Evolutionary conservation across 2,797 vertebrate genomes (phyloP), one percentile per base, ranked within the genome.

Genomic region (Clamator glandarius): DNA sequence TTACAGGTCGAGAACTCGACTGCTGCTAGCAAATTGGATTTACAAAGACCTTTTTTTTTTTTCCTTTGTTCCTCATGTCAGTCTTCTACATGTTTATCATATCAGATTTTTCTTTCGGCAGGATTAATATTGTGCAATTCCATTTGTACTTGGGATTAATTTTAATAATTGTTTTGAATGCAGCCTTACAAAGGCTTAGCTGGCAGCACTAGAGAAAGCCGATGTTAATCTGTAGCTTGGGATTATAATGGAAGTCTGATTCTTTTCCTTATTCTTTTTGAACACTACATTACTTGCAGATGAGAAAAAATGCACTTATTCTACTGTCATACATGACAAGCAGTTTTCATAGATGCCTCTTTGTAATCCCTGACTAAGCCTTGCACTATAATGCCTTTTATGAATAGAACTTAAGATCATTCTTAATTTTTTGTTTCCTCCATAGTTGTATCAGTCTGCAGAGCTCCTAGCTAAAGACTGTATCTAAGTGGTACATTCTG

Each of bases 71-170:
- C 21, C 28, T 79, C 9, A 0, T 69, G 28, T 16, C 76, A 52
- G 5, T 52, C 62, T 61, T 79, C 74, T 42, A 2, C 69, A 8
- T 69, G 17, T 92, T 92, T 66, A 58, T 64, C 25, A 2, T 14
- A 15, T 20, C 52, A 29, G 25, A 7, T 69, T 62, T 90, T 93
- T 73, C 54, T 84, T 84, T 77, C 73, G 35, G 62, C 31, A 42
- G 67, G 85, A 89, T 89, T 91, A 91, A 68, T 89, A 68, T 64
- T 82, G 70, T 55, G 80, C 77, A 89, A 89, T 88, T 92, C 80
- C 78, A 76, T 82, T 94, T 84, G 75, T 90, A 80, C 50, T 55
- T 62, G 54, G 91, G 90, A 95, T 96, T 96, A 94, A 87, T 92
- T 93, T 89, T 68, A 82, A 63, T 91, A 90, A 81, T 82, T 89